phyloP scores from a whole-genome alignment of 2,797 vertebrate genomes.

The Characodon lateralis region DNA sequence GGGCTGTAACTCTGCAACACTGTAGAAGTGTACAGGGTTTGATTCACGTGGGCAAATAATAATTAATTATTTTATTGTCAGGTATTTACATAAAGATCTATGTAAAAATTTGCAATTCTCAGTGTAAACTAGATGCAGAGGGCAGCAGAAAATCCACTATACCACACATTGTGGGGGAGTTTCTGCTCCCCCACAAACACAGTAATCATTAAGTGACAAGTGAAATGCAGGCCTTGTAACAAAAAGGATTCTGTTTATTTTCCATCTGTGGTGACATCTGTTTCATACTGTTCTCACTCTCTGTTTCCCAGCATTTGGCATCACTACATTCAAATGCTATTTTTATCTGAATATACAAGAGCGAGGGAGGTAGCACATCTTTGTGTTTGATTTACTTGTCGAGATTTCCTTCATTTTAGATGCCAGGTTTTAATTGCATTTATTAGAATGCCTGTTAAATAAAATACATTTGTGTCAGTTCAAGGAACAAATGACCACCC shows the following conservation, averaged over 20 bases:
- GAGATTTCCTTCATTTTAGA: constrained; percentile 19
- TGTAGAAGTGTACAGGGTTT: neutral
- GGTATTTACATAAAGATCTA: constrained; percentile 13
- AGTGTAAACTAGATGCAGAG: constrained; percentile 36
- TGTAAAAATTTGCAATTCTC: constrained; percentile 30
- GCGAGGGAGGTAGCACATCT: constrained; percentile 13
- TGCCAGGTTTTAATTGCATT: constrained; percentile 12
- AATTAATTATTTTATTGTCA: neutral
- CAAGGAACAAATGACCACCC: constrained; percentile 8
- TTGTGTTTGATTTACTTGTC: constrained; percentile 1
- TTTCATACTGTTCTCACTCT: constrained; percentile 68
- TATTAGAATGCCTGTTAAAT: constrained; percentile 16
- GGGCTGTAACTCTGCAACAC: neutral
- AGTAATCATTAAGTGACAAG: constrained; percentile 68
- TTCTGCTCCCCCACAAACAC: constrained; percentile 45
- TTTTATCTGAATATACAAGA: constrained; percentile 54
- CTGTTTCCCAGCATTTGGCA: constrained; percentile 60
- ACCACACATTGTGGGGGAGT: constrained; percentile 38
- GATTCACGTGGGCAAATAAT: neutral
- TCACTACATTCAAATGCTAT: constrained; percentile 60
- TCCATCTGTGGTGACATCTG: constrained; percentile 79
- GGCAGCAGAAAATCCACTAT: constrained; percentile 33
- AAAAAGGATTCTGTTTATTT: constrained; percentile 72
- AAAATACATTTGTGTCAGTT: neutral
- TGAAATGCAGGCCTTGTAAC: constrained; percentile 71